Evolutionary conservation across 2,113 vertebrate genomes (phyloP).

Genomic region (Corydoras maculifer): DNA sequence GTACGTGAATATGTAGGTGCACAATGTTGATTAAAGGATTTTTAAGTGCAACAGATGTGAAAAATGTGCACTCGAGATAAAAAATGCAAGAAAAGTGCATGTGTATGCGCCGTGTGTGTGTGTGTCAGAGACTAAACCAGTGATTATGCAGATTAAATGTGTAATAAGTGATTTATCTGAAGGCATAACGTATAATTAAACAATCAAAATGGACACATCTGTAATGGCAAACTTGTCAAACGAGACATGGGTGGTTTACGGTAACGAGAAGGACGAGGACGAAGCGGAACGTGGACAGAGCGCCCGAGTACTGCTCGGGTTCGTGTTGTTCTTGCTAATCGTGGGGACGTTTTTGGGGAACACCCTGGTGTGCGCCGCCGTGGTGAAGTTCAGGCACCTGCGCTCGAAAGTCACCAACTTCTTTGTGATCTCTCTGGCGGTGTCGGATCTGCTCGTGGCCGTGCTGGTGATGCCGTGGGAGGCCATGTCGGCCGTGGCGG

Average conservation of each 20-base stretch:
- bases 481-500: constrained; percentile 64
- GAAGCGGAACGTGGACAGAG: constrained; percentile 28
- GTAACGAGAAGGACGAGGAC: constrained; percentile 31
- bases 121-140: too few relatives aligned
- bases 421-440: constrained; percentile 73
- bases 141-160: too few relatives aligned
- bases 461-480: constrained; percentile 78
- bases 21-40: too few relatives aligned
- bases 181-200: too few relatives aligned
- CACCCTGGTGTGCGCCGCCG: constrained; percentile 66
- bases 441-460: constrained; percentile 73
- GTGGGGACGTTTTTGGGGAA: constrained; percentile 71
- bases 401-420: constrained; percentile 73
- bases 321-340: constrained; percentile 68
- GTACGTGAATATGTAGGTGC: too few relatives aligned
- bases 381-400: constrained; percentile 65
- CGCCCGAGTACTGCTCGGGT: constrained; percentile 60
- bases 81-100: too few relatives aligned
- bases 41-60: too few relatives aligned
- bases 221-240: constrained; percentile 54
- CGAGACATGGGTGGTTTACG: constrained; percentile 42
- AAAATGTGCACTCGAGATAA: too few relatives aligned
- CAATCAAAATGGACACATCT: neutral
- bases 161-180: too few relatives aligned
- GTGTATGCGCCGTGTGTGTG: too few relatives aligned